Percentiles rank a stretch among this genome's conserved stretches.
phyloP scores from a whole-genome alignment of 2,113 vertebrate genomes.

The Prochilodus magdalenae region DNA sequence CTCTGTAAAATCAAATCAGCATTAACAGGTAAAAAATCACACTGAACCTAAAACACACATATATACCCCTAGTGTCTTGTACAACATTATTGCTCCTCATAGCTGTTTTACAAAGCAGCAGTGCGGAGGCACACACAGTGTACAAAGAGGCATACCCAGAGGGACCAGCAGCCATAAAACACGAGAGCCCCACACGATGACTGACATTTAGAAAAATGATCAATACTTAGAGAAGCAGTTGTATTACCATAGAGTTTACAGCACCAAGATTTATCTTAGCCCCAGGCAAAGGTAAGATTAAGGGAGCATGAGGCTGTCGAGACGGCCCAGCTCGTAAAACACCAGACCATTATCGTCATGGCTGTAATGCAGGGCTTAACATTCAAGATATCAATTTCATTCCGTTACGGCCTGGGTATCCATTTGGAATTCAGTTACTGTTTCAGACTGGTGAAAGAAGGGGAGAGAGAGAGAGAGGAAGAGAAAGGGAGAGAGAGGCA shows the following conservation, averaged over 20 bases:
- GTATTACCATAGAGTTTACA: constrained; percentile 78
- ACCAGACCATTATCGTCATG: constrained; percentile 73
- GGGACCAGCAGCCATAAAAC: constrained; percentile 29
- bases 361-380: constrained; percentile 75
- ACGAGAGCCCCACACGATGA: constrained; percentile 55
- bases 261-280: constrained; percentile 76
- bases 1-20: no score
- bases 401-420: constrained; percentile 69
- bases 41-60: no score
- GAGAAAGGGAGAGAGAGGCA: constrained; percentile 17
- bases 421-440: constrained; percentile 59
- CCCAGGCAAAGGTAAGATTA: constrained; percentile 80
- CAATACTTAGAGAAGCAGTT: constrained; percentile 74
- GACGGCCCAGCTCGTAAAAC: constrained; percentile 78
- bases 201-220: constrained; percentile 77
- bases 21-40: no score
- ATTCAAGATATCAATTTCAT: constrained; percentile 75
- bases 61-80: background rate
- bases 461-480: constrained; percentile 15
- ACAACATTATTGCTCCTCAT: background rate
- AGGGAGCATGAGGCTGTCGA: constrained; percentile 72
- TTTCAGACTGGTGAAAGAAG: constrained; percentile 31
- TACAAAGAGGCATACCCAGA: background rate
- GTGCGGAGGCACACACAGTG: background rate
- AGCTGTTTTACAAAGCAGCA: background rate